Conservation (phyloP, 2,797 vertebrate species). For the Cottoperca gobio region DNA sequence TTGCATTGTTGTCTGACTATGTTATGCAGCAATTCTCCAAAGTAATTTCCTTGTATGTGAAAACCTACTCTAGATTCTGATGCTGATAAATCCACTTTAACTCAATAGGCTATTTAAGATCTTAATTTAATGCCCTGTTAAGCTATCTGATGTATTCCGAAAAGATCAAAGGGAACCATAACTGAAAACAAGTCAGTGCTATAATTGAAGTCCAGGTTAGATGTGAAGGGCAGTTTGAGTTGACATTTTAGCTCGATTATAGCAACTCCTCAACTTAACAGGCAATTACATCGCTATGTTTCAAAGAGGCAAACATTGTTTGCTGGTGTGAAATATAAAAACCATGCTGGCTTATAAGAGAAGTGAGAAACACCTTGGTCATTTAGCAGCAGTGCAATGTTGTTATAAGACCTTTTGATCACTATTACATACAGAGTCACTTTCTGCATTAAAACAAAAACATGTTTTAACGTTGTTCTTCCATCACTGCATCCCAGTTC, state of each 20-base stretch:
- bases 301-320: slow-evolving; percentile 20
- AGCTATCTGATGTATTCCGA: slow-evolving; percentile 27
- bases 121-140: slow-evolving; percentile 24
- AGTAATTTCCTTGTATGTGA: no score
- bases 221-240: slow-evolving; percentile 28
- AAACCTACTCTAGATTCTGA: no score
- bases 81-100: slow-evolving; percentile 4
- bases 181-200: slow-evolving; percentile 1
- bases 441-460: background rate
- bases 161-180: slow-evolving; percentile 55
- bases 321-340: slow-evolving; percentile 15
- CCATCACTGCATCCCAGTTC: background rate
- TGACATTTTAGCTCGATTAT: slow-evolving; percentile 56
- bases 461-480: background rate
- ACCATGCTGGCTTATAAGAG: background rate
- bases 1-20: no score
- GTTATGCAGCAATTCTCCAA: no score
- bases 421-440: background rate
- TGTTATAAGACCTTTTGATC: background rate
- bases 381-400: background rate
- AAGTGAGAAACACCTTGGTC: background rate
- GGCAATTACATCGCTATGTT: slow-evolving; percentile 30
- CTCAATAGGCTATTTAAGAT: slow-evolving; percentile 26
- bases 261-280: slow-evolving; percentile 36
- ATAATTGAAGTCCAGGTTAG: slow-evolving; percentile 37